Evolutionary conservation across 2,888 invertebrate species (phyloP), one percentile per base, ranked within the genome.

Genomic region (Mantis religiosa): DNA sequence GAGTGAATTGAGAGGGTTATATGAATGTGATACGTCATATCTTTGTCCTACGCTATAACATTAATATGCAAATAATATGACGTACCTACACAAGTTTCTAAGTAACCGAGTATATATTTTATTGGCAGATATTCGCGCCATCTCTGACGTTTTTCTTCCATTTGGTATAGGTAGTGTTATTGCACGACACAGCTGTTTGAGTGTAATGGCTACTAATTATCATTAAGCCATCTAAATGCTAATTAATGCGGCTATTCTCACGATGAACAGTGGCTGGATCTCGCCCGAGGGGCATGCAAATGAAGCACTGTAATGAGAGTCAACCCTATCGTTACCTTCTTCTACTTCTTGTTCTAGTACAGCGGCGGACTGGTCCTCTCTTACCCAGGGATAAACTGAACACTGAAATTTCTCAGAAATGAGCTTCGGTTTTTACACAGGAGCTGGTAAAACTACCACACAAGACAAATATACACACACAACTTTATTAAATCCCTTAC

Each of bases 191-290:
- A 90, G 90, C 90, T 90, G 89, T 89, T 90, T 89, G 88, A 27
- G 90, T 90, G 90, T 91, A 91, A 91, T 91, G 91, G 90, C 91
- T 91, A 91, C 93, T 94, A 94, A 94, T 94, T 94, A 94, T 94
- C 94, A 93, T 94, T 93, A 93, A 93, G 92, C 93, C 93, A 94
- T 94, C 94, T 94, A 94, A 94, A 94, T 91, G 94, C 94, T 94
- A 94, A 94, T 94, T 94, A 94, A 94, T 94, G 93, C 93, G 92
- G 92, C 91, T 91, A 91, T 91, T 91, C 91, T 90, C 91, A 91
- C 90, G 91, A 91, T 91, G 92, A 92, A 92, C 92, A 92, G 92
- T 92, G 92, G 92, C 91, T 92, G 92, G 92, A 92, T 93, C 92
- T 92, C 91, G 92, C 92, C 93, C 92, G 91, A 92, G 92, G 93